A percentile compares a stretch with the other conserved stretches of the same genome.
Evolutionary conservation across 2,888 invertebrate species (phyloP).

Genomic region (Hecatera dysodea): DNA sequence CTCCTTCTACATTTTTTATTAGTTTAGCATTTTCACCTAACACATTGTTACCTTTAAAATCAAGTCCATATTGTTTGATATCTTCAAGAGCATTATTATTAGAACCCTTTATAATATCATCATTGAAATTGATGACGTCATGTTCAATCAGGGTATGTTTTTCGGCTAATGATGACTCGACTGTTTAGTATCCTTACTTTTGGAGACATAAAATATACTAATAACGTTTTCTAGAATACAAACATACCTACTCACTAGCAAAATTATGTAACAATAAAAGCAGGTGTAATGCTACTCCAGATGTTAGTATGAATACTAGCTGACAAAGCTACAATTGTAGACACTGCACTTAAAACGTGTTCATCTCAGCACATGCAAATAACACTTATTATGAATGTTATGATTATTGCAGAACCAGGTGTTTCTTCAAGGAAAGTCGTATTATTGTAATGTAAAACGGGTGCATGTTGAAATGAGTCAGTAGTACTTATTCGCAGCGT

Average conservation of each 20-base stretch:
- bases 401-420: slow-evolving; percentile 52
- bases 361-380: slow-evolving; percentile 21
- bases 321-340: slow-evolving; percentile 12
- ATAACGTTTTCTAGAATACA: no score
- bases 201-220: background rate
- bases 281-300: slow-evolving; percentile 12
- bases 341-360: slow-evolving; percentile 45
- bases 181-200: no score
- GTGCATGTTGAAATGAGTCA: slow-evolving; percentile 49
- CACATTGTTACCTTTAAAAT: background rate
- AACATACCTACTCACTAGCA: background rate
- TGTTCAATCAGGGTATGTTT: background rate
- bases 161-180: background rate
- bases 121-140: background rate
- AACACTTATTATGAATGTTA: slow-evolving; percentile 41
- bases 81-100: background rate
- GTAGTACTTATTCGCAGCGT: slow-evolving; percentile 19
- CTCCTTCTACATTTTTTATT: background rate
- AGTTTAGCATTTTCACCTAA: background rate
- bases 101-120: background rate
- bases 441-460: slow-evolving; percentile 45
- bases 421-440: slow-evolving; percentile 43
- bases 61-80: background rate
- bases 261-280: slow-evolving; percentile 2
- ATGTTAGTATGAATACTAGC: slow-evolving; percentile 5